phyloP scores from a whole-genome alignment of 2,888 invertebrate genomes.

The Cheilosia vulpina region DNA sequence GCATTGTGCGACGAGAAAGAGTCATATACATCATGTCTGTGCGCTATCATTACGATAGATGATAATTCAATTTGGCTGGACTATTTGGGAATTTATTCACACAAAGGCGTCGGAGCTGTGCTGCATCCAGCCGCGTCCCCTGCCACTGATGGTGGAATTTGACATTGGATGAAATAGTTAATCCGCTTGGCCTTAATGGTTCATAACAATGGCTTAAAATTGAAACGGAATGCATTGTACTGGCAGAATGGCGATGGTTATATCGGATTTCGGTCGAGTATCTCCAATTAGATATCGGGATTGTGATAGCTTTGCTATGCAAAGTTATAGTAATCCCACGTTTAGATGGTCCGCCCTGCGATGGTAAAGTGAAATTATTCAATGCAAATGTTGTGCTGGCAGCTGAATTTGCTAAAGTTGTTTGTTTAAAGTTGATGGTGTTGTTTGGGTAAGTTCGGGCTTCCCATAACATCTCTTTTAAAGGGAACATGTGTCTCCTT shows the following conservation, averaged over 20 bases:
- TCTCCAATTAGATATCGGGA: constrained; percentile 14
- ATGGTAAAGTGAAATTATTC: background rate
- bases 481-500: too few species aligned
- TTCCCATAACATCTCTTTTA: too few species aligned
- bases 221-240: constrained; percentile 20
- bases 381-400: background rate
- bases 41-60: constrained; percentile 75
- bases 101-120: constrained; percentile 26
- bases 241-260: background rate
- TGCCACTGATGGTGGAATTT: constrained; percentile 29
- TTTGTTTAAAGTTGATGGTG: background rate
- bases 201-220: constrained; percentile 61
- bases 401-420: background rate
- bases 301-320: constrained; percentile 5
- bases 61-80: constrained; percentile 77
- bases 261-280: constrained; percentile 20
- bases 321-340: background rate
- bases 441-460: too few species aligned
- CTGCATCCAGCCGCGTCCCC: constrained; percentile 36
- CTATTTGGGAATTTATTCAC: constrained; percentile 63
- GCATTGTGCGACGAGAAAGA: constrained; percentile 5
- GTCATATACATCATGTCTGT: constrained; percentile 17
- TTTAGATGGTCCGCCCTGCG: background rate
- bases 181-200: constrained; percentile 54
- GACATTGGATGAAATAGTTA: constrained; percentile 63